Evolutionary conservation across 2,113 vertebrate species (phyloP), one percentile per base, ranked within the genome.

Genomic region (Xiphophorus couchianus): DNA sequence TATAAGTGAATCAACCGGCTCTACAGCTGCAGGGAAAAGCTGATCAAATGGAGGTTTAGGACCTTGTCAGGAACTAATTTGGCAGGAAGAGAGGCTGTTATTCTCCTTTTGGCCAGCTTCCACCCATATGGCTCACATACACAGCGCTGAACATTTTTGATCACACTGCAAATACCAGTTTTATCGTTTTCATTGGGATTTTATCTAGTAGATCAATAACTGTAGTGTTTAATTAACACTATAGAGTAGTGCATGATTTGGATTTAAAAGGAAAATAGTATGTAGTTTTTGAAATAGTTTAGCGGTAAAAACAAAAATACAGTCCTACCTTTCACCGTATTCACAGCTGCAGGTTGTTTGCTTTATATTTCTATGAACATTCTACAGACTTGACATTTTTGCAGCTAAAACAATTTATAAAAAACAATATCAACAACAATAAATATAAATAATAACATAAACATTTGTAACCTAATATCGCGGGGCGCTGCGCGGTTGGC

Each of bases 61-160:
- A 27, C 33, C 66, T 73, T 63, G 78, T 78, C 64, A 65, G 35
- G 42, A 15, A 60, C 63, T 71, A 83, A 83, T 73, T 58, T 58
- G 51, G 51, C 22, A 58, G 17, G 51, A 58, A 9, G 22, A 25
- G 51, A 58, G 51, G 73, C 27, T 35, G 65, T 29, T 81, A 69
- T 39, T 27, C 25, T 74, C 28, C 63, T 33, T 58, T 71, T 84
- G 81, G 82, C 83, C 33, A 66, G 27, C 17, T 2, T 60, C 86
- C 89, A 71, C 58, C 74, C 83, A 79, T 81, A 67, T 86, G 71
- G 80, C 78, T 58, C 29, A 67, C 69, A 61, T 35, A 78, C 31
- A 58, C 68, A 12, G 17, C 3, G 22, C 51, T 58, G 51, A 58
- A 58, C 8, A 58, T 58, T 58, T 58, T 58, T 3, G 25, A 7